Base-by-base conservation (phyloP, 2,888 invertebrate species). In the Hyposoter didymator region DNA sequence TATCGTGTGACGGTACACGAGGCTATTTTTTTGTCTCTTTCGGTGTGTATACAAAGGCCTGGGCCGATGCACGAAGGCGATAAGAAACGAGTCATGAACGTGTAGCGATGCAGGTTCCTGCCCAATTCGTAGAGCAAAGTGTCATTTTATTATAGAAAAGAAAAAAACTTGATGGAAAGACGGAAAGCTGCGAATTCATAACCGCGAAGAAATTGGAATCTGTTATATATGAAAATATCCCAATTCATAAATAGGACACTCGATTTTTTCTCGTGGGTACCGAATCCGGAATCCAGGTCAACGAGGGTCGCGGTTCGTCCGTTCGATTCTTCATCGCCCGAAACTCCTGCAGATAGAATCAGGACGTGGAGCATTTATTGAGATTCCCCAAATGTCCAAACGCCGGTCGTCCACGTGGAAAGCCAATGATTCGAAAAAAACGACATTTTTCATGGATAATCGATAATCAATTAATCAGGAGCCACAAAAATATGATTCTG, bases 261-360 rank as follows among this genome's bases (percentile, higher is more conserved):
- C 28, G 49, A 47, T 28, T 49, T 69, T 78, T 78, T 66, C 64
- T 62, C 66, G 35, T 32, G 64, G 43, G 72, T 39, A 39, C 64
- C 52, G 28, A 74, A 69, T 78, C 14, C n/a, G 39, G 59, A 83
- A 83, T 74, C 55, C 78, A 39, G 83, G 83, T 78, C 83, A 78
- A 39, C 47, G 66, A 47, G 73, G 78, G 78, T 78, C 78, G 67
- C 78, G 67, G 43, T 66, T 52, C 5, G 45, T 35, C 14, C 43
- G 78, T 66, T 39, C 67, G 45, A 55, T 32, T 69, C 32, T 45
- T 69, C 35, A 32, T 39, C 52, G 62, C 59, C 62, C 49, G 64
- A 62, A 39, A 43, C 19, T 17, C 10, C 7, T 22, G 45, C n/a
- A 67, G 17, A n/a, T 19, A 49, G 7, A 17, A n/a, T n/a, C n/a